These are phyloP conservation scores for Zosterops hypoxanthus DNA, from an alignment of 2,113 vertebrate species.

Conservation along the genomic window DNA sequence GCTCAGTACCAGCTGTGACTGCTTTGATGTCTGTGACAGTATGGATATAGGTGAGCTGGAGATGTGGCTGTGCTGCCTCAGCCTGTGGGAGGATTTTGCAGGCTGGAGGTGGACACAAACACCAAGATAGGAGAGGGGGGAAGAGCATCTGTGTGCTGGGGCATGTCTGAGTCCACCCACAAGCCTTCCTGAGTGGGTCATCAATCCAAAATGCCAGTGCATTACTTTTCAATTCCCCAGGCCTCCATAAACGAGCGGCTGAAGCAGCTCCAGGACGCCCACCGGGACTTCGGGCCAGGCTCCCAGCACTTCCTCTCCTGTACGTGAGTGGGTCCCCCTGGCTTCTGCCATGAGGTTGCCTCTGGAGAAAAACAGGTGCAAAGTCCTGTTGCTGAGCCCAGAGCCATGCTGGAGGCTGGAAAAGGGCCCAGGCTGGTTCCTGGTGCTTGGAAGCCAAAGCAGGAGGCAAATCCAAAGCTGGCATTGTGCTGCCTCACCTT, in stretches of 20 bases:
- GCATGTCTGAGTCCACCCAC: not conserved
- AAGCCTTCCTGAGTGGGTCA: not conserved
- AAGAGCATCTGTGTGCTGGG: not conserved
- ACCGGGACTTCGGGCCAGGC: constrained; percentile 95
- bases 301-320: constrained; percentile 98
- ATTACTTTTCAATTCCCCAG: constrained; percentile 65
- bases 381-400: not conserved
- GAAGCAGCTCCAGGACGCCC: constrained; percentile 96
- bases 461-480: not conserved
- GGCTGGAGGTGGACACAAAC: not conserved
- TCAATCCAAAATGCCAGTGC: not conserved
- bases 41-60: not conserved
- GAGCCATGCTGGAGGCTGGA: accelerated
- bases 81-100: not conserved
- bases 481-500: not conserved
- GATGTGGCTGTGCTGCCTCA: not conserved
- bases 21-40: not conserved
- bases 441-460: not conserved
- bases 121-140: not conserved
- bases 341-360: not conserved
- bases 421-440: not conserved
- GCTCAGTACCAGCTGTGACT: not conserved
- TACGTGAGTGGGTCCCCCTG: constrained; percentile 69
- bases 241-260: constrained; percentile 90
- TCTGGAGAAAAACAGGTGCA: not conserved